Conservation (phyloP, 1,140 invertebrate genomes). For the Solenopsis fugax region DNA sequence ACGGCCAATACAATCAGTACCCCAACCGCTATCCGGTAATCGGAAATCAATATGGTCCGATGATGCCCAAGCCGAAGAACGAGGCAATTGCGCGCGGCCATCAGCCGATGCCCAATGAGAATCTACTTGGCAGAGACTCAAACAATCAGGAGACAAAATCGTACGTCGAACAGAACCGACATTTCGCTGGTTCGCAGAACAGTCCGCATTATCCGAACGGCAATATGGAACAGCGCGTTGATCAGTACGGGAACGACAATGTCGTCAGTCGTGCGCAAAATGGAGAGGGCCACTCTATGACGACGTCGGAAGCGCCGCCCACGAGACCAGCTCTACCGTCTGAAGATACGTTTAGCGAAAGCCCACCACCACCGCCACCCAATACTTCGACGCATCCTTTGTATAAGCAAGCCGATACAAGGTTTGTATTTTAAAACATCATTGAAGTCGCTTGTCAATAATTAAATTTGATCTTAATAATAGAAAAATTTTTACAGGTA, state of each 20-base stretch:
- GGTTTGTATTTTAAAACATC: constrained; percentile 67
- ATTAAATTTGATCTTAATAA: background rate
- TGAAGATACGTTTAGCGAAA: constrained; percentile 85
- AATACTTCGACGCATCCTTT: constrained; percentile 91
- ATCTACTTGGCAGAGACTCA: constrained; percentile 66
- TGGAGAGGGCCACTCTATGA: constrained; percentile 33
- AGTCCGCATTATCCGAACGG: constrained; percentile 80
- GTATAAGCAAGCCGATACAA: constrained; percentile 85
- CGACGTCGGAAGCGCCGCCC: constrained; percentile 36
- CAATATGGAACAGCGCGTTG: constrained; percentile 72
- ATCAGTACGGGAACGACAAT: constrained; percentile 77
- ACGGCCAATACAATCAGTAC: constrained; percentile 65
- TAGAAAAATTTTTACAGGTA: constrained; percentile 80
- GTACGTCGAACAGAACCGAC: constrained; percentile 78
- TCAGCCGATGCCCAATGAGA: constrained; percentile 46
- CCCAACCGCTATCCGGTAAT: constrained; percentile 36
- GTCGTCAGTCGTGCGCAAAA: constrained; percentile 70
- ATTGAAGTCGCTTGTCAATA: background rate
- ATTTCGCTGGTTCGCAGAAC: constrained; percentile 59
- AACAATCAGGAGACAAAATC: constrained; percentile 74
- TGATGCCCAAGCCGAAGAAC: constrained; percentile 69
- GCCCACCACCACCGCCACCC: constrained; percentile 91
- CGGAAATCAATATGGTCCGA: constrained; percentile 32
- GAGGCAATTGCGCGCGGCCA: constrained; percentile 63
- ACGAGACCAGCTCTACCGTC: constrained; percentile 77